Base-by-base conservation (phyloP, 2,113 vertebrate species). In the Argyrosomus japonicus region DNA sequence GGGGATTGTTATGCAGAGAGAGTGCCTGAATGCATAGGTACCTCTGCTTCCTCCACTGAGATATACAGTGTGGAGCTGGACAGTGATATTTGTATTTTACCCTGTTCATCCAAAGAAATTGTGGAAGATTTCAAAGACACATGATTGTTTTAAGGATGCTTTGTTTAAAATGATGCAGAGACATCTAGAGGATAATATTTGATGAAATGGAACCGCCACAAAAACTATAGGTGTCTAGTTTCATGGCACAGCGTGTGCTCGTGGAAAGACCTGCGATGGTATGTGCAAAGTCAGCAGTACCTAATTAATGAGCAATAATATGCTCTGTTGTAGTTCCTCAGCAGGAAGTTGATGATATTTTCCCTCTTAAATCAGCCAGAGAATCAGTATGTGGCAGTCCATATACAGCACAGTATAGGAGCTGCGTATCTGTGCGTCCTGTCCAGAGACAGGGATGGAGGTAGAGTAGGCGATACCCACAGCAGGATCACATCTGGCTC, bases 51-150 rank as follows among this genome's bases (percentile, higher is more conserved):
- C 32, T 36, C 32, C 62, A 23, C 65, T 51, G 12, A 50, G 23
- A 68, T 51, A 21, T 21, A 68, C 64, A 50, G 23, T 32, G 25
- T 19, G 19, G 65, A 68, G 25, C 65, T 68, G n/a, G 64, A 15
- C 10, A 27, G 8, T 27, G 14, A 47, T 47, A 47, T 47, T 12
- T 45, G 3, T 45, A 45, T 45, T 47, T 47, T 29, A 29, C 14
- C 57, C 27, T 29, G 25, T 60, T 27, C 27, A 29, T 17, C 57
- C 6, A 60, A 11, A 43, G 43, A 10, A 43, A 8, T 2, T 43
- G 11, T 47, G 45, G 13, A 13, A 47, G 43, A 45, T 45, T 9
- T 11, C 43, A 45, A 45, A 45, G 36, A 40, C 4, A 47, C 45
- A 47, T 4, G 13, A 14, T 47, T 47, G 45, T 47, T 14, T 47